Percentiles rank a stretch among this genome's conserved stretches.
phyloP scores from a whole-genome alignment of 2,888 invertebrate genomes.

The Cryptocephalus primarius region DNA sequence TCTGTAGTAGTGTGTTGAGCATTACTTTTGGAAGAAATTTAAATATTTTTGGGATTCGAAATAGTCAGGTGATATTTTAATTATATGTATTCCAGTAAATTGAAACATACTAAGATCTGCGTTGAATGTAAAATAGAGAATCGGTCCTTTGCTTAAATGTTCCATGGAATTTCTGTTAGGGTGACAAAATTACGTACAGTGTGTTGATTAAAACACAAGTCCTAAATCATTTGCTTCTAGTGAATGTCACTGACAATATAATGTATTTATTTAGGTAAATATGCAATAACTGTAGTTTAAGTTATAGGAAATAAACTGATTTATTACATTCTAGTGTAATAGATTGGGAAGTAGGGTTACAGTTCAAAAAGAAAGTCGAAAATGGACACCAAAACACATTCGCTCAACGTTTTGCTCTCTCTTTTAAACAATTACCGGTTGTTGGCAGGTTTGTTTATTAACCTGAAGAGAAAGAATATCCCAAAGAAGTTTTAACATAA shows the following conservation, averaged over 20 bases:
- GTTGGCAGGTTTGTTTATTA: slow-evolving; percentile 41
- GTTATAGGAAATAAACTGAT: not conserved
- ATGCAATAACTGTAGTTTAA: not conserved
- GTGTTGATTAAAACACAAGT: slow-evolving; percentile 72
- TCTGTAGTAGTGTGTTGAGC: slow-evolving; percentile 54
- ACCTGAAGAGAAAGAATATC: not conserved
- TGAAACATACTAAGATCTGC: no score
- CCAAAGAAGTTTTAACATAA: no score
- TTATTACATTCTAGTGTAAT: slow-evolving; percentile 41
- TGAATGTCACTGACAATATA: slow-evolving; percentile 66
- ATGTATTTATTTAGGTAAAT: slow-evolving; percentile 50
- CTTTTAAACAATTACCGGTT: slow-evolving; percentile 70
- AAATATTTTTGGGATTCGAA: slow-evolving; percentile 71
- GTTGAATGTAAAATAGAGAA: no score
- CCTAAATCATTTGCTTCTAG: slow-evolving; percentile 55
- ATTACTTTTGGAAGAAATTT: slow-evolving; percentile 70
- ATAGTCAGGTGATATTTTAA: slow-evolving; percentile 52
- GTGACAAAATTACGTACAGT: slow-evolving; percentile 68
- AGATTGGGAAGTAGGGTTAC: slow-evolving; percentile 55
- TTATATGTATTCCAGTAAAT: not conserved
- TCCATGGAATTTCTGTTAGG: slow-evolving; percentile 20
- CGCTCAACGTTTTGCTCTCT: slow-evolving; percentile 77
- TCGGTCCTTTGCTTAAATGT: no score
- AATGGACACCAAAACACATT: slow-evolving; percentile 49
- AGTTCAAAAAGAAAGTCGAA: slow-evolving; percentile 54